Evolutionary conservation across 2,797 vertebrate genomes (phyloP).

Genomic region (Pachyuromys duprasi): DNA sequence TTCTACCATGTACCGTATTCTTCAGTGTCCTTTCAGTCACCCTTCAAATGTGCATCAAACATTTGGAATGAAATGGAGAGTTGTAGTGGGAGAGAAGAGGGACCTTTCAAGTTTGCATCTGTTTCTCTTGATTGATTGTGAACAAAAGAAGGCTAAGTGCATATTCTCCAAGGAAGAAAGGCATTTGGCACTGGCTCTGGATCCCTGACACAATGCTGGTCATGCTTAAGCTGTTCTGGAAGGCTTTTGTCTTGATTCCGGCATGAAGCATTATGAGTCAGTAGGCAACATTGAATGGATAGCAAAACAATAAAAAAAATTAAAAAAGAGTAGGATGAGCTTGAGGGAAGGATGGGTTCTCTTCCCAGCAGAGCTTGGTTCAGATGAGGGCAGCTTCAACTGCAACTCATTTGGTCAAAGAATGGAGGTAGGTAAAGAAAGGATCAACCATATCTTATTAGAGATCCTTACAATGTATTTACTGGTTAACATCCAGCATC

Average conservation of each 20-base stretch:
- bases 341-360: rapidly evolving
- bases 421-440: not conserved
- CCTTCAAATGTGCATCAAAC: not conserved
- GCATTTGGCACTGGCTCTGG: not conserved
- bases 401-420: rapidly evolving
- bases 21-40: slow-evolving; percentile 28
- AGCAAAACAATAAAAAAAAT: too few species aligned
- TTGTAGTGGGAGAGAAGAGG: not conserved
- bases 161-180: not conserved
- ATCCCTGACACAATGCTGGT: not conserved
- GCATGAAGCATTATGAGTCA: not conserved
- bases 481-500: too few species aligned
- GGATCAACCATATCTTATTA: not conserved
- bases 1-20: not conserved
- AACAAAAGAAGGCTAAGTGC: slow-evolving; percentile 26
- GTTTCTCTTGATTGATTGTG: slow-evolving; percentile 23
- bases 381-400: not conserved
- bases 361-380: not conserved
- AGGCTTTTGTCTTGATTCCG: not conserved
- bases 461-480: not conserved
- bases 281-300: not conserved
- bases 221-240: not conserved
- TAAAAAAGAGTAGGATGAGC: not conserved
- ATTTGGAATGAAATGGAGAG: slow-evolving; percentile 44
- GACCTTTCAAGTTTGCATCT: not conserved